Percentiles rank a stretch among this genome's conserved stretches.
Evolutionary conservation across 1,140 invertebrate species (phyloP).

Genomic region (Ips typographus): DNA sequence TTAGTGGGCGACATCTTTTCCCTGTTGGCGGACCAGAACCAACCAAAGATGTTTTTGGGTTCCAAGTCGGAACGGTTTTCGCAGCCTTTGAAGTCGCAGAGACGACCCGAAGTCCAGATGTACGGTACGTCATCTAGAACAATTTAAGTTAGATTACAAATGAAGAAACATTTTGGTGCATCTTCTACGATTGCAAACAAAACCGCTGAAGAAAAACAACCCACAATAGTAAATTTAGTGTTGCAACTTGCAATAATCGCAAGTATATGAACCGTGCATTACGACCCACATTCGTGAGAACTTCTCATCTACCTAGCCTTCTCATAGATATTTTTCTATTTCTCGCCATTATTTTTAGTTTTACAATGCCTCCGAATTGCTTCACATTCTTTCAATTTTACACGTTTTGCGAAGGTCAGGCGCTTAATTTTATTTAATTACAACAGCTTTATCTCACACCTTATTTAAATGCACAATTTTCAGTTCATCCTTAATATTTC

Average conservation of each 20-base stretch:
- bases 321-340: conserved; percentile 7
- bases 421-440: too few species aligned
- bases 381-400: too few species aligned
- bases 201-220: too few species aligned
- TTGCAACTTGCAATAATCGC: background rate
- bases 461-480: too few species aligned
- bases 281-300: conserved; percentile 12
- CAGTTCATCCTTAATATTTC: too few species aligned
- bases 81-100: conserved; percentile 92
- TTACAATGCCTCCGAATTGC: too few species aligned
- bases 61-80: conserved; percentile 82
- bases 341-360: background rate
- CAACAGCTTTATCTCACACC: too few species aligned
- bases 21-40: conserved; percentile 91
- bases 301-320: background rate
- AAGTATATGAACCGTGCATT: background rate
- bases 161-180: background rate
- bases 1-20: conserved; percentile 86
- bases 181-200: background rate
- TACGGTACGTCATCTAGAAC: conserved; percentile 82
- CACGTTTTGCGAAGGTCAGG: too few species aligned
- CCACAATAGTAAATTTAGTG: background rate
- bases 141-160: background rate
- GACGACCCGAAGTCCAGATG: conserved; percentile 87
- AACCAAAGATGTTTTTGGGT: conserved; percentile 80